Evolutionary conservation across 1,140 invertebrate genomes (phyloP).

Genomic region (Varroa destructor): DNA sequence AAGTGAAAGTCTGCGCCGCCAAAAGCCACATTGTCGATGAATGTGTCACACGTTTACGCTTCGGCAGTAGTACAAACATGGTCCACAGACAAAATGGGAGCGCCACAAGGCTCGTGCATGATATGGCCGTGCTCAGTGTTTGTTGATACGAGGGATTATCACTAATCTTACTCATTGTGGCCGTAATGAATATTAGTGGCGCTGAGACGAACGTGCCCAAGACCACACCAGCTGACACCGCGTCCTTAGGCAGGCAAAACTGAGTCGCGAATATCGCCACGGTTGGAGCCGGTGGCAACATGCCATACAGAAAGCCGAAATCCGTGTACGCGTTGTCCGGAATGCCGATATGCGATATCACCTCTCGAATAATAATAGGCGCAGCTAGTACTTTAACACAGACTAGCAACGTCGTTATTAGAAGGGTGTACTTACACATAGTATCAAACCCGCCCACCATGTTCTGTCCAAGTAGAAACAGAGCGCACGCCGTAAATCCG

Average conservation of each 20-base stretch:
- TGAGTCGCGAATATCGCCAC: slow-evolving; percentile 83
- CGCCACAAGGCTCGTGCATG: slow-evolving; percentile 65
- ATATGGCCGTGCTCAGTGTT: slow-evolving; percentile 59
- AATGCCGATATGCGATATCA: slow-evolving; percentile 43
- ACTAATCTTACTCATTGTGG: slow-evolving; percentile 66
- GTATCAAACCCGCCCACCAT: slow-evolving; percentile 81
- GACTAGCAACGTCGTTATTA: slow-evolving; percentile 72
- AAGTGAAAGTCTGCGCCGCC: slow-evolving; percentile 55
- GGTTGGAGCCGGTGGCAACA: slow-evolving; percentile 82
- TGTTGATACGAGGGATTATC: slow-evolving; percentile 44
- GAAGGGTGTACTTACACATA: slow-evolving; percentile 56
- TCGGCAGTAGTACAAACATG: slow-evolving; percentile 57
- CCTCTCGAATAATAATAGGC: slow-evolving; percentile 71
- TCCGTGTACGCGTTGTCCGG: slow-evolving; percentile 47
- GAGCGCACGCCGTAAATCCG: slow-evolving; percentile 74
- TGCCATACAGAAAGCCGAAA: slow-evolving; percentile 89
- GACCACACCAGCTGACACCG: slow-evolving; percentile 80
- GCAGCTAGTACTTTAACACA: slow-evolving; percentile 73
- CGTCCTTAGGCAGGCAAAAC: slow-evolving; percentile 68
- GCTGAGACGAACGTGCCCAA: slow-evolving; percentile 82
- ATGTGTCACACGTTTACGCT: slow-evolving; percentile 64
- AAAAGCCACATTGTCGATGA: slow-evolving; percentile 61
- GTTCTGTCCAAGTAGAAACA: slow-evolving; percentile 74
- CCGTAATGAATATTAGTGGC: slow-evolving; percentile 85
- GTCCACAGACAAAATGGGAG: slow-evolving; percentile 62